phyloP scores from a whole-genome alignment of 1,140 invertebrate species.

The Lordiphosa mommai region DNA sequence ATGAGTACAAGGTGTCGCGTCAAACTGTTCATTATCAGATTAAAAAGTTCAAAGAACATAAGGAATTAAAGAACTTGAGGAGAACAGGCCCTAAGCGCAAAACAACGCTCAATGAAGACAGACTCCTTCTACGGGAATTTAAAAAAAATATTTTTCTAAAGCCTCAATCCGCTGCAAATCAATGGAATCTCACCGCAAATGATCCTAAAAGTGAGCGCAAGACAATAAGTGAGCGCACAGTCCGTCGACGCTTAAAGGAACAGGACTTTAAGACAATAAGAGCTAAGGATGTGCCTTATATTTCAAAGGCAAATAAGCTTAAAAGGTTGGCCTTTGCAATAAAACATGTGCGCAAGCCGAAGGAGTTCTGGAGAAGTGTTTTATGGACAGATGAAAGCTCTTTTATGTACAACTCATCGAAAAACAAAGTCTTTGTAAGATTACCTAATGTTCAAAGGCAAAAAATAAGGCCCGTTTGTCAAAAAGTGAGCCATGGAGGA shows the following conservation, averaged over 20 bases:
- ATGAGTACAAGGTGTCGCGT: too few relatives aligned
- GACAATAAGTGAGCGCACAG: not conserved
- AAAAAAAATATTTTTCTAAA: conserved; percentile 1
- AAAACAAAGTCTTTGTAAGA: conserved; percentile 5
- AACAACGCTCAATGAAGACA: not conserved
- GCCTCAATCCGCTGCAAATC: not conserved
- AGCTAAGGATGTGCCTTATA: too few relatives aligned
- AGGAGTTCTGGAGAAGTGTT: conserved; percentile 11
- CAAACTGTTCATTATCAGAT: conserved; percentile 2
- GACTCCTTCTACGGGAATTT: conserved; percentile 9
- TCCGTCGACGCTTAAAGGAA: conserved; percentile 10
- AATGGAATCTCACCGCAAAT: not conserved
- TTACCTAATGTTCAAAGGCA: not conserved
- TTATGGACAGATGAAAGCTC: conserved; percentile 10
- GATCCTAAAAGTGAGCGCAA: not conserved
- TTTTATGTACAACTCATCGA: conserved; percentile 4
- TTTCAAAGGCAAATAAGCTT: conserved; percentile 6
- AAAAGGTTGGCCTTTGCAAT: conserved; percentile 8
- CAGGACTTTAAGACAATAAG: too few relatives aligned
- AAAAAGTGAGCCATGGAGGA: too few relatives aligned
- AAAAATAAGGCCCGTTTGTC: not conserved
- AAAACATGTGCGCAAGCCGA: conserved; percentile 1
- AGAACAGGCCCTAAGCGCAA: not conserved
- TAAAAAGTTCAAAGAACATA: too few relatives aligned
- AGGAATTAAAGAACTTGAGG: conserved; percentile 1